Conservation (phyloP, 2,113 vertebrate genomes). For the Xiphophorus maculatus region DNA sequence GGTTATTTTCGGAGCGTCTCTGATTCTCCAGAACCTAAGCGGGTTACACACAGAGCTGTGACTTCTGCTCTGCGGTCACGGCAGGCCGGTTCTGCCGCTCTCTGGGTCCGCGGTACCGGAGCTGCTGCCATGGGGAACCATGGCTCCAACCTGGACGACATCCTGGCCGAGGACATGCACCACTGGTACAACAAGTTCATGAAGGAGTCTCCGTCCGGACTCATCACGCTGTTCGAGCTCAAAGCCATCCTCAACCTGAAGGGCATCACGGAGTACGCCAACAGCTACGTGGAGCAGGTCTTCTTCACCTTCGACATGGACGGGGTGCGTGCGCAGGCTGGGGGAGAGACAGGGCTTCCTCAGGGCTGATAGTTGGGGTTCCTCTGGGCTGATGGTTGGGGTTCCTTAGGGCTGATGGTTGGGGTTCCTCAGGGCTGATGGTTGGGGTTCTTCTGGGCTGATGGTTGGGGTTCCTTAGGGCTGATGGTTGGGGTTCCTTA, state of each 20-base stretch:
- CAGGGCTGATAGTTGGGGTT: too few relatives aligned
- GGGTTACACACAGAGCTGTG: constrained; percentile 58
- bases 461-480: too few relatives aligned
- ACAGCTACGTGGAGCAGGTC: constrained; percentile 84
- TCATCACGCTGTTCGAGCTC: constrained; percentile 87
- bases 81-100: constrained; percentile 13
- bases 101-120: too few relatives aligned
- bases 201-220: constrained; percentile 83
- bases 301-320: constrained; percentile 88
- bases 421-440: too few relatives aligned
- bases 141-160: constrained; percentile 75
- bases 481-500: not conserved
- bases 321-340: constrained; percentile 74
- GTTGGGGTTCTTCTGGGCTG: not conserved
- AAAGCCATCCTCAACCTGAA: constrained; percentile 84
- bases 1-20: constrained; percentile 51
- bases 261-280: constrained; percentile 82
- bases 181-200: constrained; percentile 89
- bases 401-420: not conserved
- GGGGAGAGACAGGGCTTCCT: too few relatives aligned
- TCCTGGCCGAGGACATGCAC: constrained; percentile 81
- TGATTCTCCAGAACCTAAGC: constrained; percentile 56
- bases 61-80: constrained; percentile 26
- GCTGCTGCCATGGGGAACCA: constrained; percentile 74
- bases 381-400: too few relatives aligned